These are phyloP conservation scores for Pseudobourletiella spinata DNA, from an alignment of 1,140 invertebrate genomes.

Conservation along the genomic window DNA sequence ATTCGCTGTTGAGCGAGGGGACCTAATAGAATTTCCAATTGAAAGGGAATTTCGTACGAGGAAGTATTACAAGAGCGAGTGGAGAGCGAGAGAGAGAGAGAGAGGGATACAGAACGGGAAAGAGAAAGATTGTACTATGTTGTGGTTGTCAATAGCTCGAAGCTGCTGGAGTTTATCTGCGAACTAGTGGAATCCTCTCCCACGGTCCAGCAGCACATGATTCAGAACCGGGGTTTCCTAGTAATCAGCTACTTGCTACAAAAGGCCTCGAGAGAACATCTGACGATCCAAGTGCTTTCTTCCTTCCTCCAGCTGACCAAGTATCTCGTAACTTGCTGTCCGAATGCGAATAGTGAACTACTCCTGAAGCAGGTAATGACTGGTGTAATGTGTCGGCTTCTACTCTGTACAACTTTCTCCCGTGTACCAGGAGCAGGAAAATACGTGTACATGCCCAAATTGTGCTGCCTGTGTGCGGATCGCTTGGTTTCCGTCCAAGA, in stretches of 20 bases:
- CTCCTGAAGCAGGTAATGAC: slow-evolving; percentile 81
- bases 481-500: too few species aligned
- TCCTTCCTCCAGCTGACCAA: slow-evolving; percentile 92
- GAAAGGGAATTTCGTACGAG: too few species aligned
- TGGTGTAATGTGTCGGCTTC: not conserved
- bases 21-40: too few species aligned
- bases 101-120: too few species aligned
- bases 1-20: too few species aligned
- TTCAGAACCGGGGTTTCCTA: slow-evolving; percentile 94
- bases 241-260: slow-evolving; percentile 96
- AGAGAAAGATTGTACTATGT: too few species aligned
- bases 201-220: slow-evolving; percentile 97
- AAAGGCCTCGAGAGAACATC: slow-evolving; percentile 82
- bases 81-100: too few species aligned
- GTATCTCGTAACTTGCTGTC: slow-evolving; percentile 67
- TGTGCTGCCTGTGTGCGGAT: too few species aligned
- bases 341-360: slow-evolving; percentile 83
- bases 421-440: not conserved
- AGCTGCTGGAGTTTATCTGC: slow-evolving; percentile 92
- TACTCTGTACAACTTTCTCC: not conserved
- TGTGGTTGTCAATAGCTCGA: slow-evolving; percentile 72
- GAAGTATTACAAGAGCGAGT: too few species aligned
- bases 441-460: too few species aligned
- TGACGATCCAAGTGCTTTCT: slow-evolving; percentile 83
- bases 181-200: slow-evolving; percentile 92